These are phyloP conservation scores for Cataglyphis cursor DNA, from an alignment of 2,888 invertebrate species.

Conservation along the genomic window DNA sequence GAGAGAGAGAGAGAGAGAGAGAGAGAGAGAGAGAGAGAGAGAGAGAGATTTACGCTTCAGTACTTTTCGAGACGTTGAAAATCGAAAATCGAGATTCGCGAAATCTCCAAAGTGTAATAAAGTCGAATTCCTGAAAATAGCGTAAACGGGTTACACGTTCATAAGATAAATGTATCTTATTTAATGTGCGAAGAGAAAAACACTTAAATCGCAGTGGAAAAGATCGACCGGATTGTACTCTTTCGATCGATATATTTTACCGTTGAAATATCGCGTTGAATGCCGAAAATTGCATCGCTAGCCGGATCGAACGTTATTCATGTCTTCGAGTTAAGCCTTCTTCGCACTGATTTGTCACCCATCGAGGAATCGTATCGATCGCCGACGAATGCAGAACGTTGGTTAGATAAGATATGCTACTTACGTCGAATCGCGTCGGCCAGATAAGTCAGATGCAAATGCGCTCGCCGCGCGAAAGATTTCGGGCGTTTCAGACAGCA, in stretches of 20 bases:
- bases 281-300: conserved; percentile 11
- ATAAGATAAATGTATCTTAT: conserved; percentile 19
- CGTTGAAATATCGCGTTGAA: conserved; percentile 34
- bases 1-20: no score
- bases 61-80: conserved; percentile 1
- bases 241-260: conserved; percentile 2
- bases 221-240: background rate
- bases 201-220: background rate
- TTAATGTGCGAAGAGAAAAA: background rate
- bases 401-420: conserved; percentile 13
- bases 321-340: conserved; percentile 38
- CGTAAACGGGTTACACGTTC: background rate
- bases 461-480: conserved; percentile 31
- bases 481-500: conserved; percentile 20
- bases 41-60: background rate
- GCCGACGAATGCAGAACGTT: conserved; percentile 8
- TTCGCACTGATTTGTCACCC: conserved; percentile 43
- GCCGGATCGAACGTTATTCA: conserved; percentile 38
- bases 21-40: no score
- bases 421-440: conserved; percentile 30
- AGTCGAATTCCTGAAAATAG: background rate
- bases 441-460: conserved; percentile 43
- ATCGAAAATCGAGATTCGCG: background rate
- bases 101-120: background rate
- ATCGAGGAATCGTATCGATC: conserved; percentile 39